Conservation (phyloP, 2,797 vertebrate genomes). For the Dallia pectoralis region DNA sequence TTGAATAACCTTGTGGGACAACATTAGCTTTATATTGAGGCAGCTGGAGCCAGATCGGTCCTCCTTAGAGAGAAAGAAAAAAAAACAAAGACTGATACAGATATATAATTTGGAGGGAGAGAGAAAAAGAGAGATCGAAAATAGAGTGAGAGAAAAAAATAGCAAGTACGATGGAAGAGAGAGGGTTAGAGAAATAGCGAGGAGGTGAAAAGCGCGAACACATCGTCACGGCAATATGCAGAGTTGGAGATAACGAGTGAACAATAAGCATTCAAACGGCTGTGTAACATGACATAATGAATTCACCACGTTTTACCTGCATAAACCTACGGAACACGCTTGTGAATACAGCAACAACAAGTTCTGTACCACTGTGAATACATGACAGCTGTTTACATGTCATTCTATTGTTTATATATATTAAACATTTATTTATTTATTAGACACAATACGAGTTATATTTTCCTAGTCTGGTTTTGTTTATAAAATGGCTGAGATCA, state of each 20-base stretch:
- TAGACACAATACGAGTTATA: too few relatives aligned
- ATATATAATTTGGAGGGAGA: neutral
- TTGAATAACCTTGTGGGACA: conserved; percentile 3
- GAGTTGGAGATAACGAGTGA: conserved; percentile 1
- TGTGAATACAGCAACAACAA: neutral
- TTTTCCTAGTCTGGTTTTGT: too few relatives aligned
- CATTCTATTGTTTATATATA: too few relatives aligned
- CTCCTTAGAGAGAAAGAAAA: neutral
- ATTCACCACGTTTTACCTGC: neutral
- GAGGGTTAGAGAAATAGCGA: neutral
- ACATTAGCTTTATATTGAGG: conserved; percentile 13
- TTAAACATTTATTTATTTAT: too few relatives aligned
- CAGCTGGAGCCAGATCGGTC: conserved; percentile 5
- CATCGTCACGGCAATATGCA: neutral
- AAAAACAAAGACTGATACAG: neutral
- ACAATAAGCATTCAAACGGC: neutral
- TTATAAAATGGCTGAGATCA: too few relatives aligned
- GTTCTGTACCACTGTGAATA: neutral
- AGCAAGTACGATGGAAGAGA: neutral
- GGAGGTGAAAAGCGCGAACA: conserved; percentile 10
- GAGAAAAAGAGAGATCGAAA: neutral
- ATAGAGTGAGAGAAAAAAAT: neutral
- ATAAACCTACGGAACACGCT: neutral
- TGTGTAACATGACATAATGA: conserved; percentile 1
- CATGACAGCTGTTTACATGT: too few relatives aligned